Conservation (phyloP, 2,797 vertebrate species). For the Anisognathus igniventris region DNA sequence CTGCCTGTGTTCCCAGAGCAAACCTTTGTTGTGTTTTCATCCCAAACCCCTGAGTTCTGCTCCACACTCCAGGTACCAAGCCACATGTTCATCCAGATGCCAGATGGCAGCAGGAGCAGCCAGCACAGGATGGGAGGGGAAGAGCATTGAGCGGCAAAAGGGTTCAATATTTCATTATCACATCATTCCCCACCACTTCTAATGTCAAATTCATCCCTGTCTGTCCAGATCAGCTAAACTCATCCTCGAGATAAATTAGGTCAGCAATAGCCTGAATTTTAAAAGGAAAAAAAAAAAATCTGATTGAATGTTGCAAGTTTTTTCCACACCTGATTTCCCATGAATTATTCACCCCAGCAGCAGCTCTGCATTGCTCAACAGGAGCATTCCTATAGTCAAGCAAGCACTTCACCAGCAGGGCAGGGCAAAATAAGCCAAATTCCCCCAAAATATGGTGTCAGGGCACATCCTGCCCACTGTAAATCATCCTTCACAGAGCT, state of each 20-base stretch:
- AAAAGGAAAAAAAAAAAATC: not conserved
- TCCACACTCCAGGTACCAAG: not conserved
- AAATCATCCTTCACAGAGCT: not conserved
- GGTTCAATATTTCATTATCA: not conserved
- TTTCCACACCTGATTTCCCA: not conserved
- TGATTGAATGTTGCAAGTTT: not conserved
- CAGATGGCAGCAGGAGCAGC: not conserved
- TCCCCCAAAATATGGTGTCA: not conserved
- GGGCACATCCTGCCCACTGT: accelerated
- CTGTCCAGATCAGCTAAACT: not conserved
- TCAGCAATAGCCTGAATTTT: not conserved
- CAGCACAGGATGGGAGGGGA: not conserved
- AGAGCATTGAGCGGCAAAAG: not conserved
- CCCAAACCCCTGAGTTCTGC: not conserved
- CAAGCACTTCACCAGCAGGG: not conserved
- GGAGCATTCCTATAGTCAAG: not conserved
- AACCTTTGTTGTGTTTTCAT: not conserved
- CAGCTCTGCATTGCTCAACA: not conserved
- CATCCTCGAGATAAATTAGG: not conserved
- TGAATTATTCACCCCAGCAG: conserved; percentile 24
- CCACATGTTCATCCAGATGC: not conserved
- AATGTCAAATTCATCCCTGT: not conserved
- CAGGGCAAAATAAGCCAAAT: not conserved
- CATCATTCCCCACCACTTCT: not conserved
- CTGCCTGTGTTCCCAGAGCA: accelerated